Evolutionary conservation across 2,888 invertebrate species (phyloP).

Genomic region (Ptychoptera albimana): DNA sequence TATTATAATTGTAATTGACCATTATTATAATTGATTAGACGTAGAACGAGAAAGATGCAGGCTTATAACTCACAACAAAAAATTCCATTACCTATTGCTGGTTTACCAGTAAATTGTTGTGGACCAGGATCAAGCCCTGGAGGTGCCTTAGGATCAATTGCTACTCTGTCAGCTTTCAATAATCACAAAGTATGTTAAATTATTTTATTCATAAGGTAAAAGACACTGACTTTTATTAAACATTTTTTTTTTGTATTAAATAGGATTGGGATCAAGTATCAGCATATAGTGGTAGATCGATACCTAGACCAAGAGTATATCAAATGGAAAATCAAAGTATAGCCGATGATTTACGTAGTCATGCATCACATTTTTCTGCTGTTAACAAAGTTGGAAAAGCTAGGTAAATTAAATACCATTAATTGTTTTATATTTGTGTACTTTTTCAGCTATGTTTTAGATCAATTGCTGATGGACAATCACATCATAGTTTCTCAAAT

Average conservation of each 20-base stretch:
- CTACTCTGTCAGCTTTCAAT: slow-evolving; percentile 70
- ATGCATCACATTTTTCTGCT: slow-evolving; percentile 48
- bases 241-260: not conserved
- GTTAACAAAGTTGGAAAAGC: slow-evolving; percentile 34
- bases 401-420: slow-evolving; percentile 28
- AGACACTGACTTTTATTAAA: not conserved
- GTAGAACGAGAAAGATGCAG: slow-evolving; percentile 63
- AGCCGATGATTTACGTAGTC: slow-evolving; percentile 60
- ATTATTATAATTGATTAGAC: slow-evolving; percentile 21
- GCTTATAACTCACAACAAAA: slow-evolving; percentile 49
- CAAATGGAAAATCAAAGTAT: slow-evolving; percentile 48
- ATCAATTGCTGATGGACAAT: slow-evolving; percentile 76
- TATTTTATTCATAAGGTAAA: not conserved
- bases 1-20: not conserved
- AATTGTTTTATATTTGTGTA: not conserved
- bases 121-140: slow-evolving; percentile 67
- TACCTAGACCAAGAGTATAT: slow-evolving; percentile 76
- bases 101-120: slow-evolving; percentile 67
- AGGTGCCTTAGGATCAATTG: slow-evolving; percentile 58
- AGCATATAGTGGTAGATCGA: slow-evolving; percentile 78
- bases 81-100: slow-evolving; percentile 49
- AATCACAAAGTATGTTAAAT: slow-evolving; percentile 50
- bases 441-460: slow-evolving; percentile 23
- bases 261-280: slow-evolving; percentile 78
- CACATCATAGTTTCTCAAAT: slow-evolving; percentile 77